Evolutionary conservation across 2,113 vertebrate species (phyloP), one percentile per base, ranked within the genome.

Genomic region (Phalacrocorax carbo): DNA sequence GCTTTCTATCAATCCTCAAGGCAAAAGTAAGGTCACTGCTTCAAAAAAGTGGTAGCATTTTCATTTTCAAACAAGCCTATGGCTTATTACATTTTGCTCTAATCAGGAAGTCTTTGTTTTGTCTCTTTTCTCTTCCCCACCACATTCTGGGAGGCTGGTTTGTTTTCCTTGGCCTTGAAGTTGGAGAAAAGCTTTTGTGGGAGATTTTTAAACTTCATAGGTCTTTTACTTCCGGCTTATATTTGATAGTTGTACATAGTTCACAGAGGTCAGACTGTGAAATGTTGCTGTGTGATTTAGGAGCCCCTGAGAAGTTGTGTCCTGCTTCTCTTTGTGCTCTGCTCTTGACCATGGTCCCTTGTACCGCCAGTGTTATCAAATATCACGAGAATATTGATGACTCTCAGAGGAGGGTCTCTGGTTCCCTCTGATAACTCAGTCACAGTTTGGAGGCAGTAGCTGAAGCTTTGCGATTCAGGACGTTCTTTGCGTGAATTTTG

Each of bases 41-140:
- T 72, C 23, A 93, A 86, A 92, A 78, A 85, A 60, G 51, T 62
- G 55, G 90, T 86, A 92, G 69, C 64, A 93, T 94, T 97, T 96
- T 96, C 89, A 86, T 90, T 94, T 93, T 92, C 82, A 94, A 96
- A 88, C 72, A 78, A 95, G 88, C 95, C 92, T 68, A 60, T 1
- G 10, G 92, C 86, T 96, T 88, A 93, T 75, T 96, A 90, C 92
- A 62, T 93, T 71, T 92, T 84, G 21, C 60, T 94, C 52, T 94
- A 94, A 96, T 95, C 94, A 96, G 69, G n/a, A 82, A 32, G 15
- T 17, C 2, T 14, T 3, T 40, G 65, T 73, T 81, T 46, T 11
- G 49, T 82, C 66, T 94, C 76, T 54, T 2, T 71, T 92, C 82
- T 60, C n/a, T 62, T 82, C 32, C 88, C 34, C 4, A 5, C 23